Percentiles rank a stretch among this genome's conserved stretches.
Evolutionary conservation across 2,113 vertebrate genomes (phyloP).

Genomic region (Podarcis cretensis): DNA sequence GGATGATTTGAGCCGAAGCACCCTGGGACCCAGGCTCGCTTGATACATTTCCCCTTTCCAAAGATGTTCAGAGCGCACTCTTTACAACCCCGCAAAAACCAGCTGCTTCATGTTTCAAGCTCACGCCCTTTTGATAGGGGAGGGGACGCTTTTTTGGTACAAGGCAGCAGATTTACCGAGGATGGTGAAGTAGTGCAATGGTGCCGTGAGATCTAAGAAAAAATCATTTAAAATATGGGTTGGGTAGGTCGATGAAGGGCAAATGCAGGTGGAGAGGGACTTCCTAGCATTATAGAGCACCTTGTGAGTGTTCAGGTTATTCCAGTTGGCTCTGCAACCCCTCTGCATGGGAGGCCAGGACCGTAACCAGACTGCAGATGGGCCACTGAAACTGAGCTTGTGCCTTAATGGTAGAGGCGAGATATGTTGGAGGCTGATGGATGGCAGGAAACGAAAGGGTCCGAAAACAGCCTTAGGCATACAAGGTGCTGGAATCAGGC

Average conservation of each 20-base stretch:
- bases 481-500: neutral
- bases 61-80: neutral
- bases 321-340: neutral
- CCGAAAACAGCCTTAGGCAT: neutral
- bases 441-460: neutral
- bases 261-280: neutral
- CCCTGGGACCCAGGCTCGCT: neutral
- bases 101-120: neutral
- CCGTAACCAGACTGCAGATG: neutral
- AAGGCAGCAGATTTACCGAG: too few species aligned
- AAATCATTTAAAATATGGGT: neutral
- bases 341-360: neutral
- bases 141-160: too few species aligned
- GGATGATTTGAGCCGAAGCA: neutral
- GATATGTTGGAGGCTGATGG: neutral
- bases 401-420: neutral
- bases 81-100: neutral
- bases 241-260: neutral
- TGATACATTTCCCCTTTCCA: neutral
- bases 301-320: neutral
- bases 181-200: neutral
- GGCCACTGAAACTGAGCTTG: neutral
- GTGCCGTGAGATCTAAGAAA: neutral
- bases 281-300: neutral
- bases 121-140: too few species aligned